Conservation (phyloP, 1,140 invertebrate genomes). For the Antheraea mylitta region DNA sequence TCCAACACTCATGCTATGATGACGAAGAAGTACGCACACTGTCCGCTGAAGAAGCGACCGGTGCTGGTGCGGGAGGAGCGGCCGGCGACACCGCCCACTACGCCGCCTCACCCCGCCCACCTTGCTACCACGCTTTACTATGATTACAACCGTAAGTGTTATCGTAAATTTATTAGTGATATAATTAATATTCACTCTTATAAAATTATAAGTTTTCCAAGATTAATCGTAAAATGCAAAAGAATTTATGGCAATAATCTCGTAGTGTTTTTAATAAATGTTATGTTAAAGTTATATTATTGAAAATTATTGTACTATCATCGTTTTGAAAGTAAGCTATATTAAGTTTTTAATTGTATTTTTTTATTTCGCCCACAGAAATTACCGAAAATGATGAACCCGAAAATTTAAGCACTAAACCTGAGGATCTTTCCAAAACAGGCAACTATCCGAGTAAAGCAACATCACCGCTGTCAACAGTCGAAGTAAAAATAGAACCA, state of each 20-base stretch:
- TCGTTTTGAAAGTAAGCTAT: too few species aligned
- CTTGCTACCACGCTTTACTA: slow-evolving; percentile 56
- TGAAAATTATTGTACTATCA: too few species aligned
- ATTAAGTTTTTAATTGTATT: neutral
- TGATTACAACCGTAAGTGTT: slow-evolving; percentile 66
- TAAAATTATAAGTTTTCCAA: neutral
- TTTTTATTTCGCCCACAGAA: slow-evolving; percentile 64
- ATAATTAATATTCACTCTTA: neutral
- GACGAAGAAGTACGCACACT: slow-evolving; percentile 92
- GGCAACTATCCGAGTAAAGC: slow-evolving; percentile 80
- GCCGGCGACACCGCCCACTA: slow-evolving; percentile 73
- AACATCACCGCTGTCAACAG: slow-evolving; percentile 69
- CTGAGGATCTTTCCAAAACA: slow-evolving; percentile 87
- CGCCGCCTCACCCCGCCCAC: slow-evolving; percentile 77
- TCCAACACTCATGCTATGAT: slow-evolving; percentile 78
- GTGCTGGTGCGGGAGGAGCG: slow-evolving; percentile 82
- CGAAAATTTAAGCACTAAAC: slow-evolving; percentile 93
- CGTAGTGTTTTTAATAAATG: too few species aligned
- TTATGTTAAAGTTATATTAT: too few species aligned
- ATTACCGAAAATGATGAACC: slow-evolving; percentile 86
- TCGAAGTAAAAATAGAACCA: slow-evolving; percentile 65
- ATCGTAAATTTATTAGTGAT: neutral
- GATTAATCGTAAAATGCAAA: neutral
- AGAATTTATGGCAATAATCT: too few species aligned
- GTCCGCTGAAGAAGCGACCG: slow-evolving; percentile 93